Evolutionary conservation across 2,888 invertebrate genomes (phyloP).

Genomic region (Tanytarsus gracilentus): DNA sequence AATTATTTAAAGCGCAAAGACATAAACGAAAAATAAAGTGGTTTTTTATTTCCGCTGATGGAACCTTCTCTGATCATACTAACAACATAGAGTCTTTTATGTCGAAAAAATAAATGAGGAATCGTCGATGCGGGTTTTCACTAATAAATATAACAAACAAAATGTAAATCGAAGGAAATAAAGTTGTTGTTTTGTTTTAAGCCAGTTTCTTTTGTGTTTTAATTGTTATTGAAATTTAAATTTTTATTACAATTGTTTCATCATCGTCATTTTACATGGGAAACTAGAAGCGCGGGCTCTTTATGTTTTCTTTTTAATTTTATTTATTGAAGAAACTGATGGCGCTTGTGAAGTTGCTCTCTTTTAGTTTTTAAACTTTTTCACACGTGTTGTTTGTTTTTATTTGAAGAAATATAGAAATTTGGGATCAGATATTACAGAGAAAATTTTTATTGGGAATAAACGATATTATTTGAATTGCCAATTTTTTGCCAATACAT

Average conservation of each 20-base stretch:
- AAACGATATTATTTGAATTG: too few relatives aligned
- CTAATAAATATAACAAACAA: constrained; percentile 3
- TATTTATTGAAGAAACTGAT: background rate
- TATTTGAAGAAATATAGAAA: too few relatives aligned
- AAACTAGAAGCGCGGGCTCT: too few relatives aligned
- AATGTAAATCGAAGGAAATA: constrained; percentile 21
- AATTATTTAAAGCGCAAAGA: constrained; percentile 6
- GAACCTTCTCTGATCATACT: background rate
- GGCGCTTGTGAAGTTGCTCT: background rate
- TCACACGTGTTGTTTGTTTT: too few relatives aligned
- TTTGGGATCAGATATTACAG: too few relatives aligned
- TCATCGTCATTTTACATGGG: constrained; percentile 1
- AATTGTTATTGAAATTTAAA: constrained; percentile 27
- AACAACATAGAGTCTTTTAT: background rate
- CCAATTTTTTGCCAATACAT: too few relatives aligned
- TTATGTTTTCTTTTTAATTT: background rate
- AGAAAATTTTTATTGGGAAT: too few relatives aligned
- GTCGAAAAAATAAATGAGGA: background rate
- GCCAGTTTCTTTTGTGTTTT: background rate
- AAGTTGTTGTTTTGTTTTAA: constrained; percentile 19
- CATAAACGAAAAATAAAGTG: background rate
- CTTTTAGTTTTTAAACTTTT: too few relatives aligned
- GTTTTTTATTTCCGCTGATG: background rate
- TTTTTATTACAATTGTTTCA: constrained; percentile 25
- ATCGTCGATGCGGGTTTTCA: constrained; percentile 19